These are phyloP conservation scores for Pristionchus pacificus DNA, from an alignment of 1,140 invertebrate species.

Conservation along the genomic window DNA sequence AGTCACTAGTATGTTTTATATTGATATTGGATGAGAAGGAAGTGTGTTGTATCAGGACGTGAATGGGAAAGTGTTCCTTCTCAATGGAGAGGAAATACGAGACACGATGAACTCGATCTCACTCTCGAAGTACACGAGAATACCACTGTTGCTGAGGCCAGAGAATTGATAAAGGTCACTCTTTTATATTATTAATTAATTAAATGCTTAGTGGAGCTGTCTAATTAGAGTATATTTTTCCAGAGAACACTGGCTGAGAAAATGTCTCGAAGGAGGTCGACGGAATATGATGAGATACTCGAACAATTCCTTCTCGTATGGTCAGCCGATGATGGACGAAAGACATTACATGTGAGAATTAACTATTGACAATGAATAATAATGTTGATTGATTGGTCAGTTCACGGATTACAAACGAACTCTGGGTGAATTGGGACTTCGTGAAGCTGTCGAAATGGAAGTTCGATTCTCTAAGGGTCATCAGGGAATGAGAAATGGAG, in stretches of 20 bases:
- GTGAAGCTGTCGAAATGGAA: neutral
- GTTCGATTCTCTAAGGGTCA: neutral
- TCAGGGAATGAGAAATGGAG: neutral
- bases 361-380: neutral
- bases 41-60: no score
- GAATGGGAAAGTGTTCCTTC: no score
- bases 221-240: no score
- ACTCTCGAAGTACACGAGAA: neutral
- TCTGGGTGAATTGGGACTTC: neutral
- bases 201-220: no score
- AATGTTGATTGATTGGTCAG: neutral
- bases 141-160: neutral
- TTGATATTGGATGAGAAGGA: no score
- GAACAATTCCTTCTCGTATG: neutral
- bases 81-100: no score
- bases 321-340: neutral
- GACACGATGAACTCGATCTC: no score
- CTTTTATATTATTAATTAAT: no score
- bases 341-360: neutral
- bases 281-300: neutral
- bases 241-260: neutral
- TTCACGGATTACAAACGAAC: neutral
- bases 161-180: neutral
- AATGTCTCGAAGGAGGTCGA: neutral
- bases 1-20: no score